Conservation (phyloP, 2,888 invertebrate genomes). For the Agonopterix arenella region DNA sequence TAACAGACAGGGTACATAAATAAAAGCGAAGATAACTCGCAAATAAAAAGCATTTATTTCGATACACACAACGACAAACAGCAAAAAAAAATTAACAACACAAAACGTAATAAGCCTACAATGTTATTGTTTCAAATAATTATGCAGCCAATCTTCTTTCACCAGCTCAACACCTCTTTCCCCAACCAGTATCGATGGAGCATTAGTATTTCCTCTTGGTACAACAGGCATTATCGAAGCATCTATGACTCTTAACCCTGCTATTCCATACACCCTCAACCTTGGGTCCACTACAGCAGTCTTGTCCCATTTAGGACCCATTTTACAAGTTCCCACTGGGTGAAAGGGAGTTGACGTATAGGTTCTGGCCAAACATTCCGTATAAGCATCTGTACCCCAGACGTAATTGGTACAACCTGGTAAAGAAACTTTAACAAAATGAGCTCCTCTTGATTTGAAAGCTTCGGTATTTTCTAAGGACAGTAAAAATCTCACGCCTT, state of each 20-base stretch:
- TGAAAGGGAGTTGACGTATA: constrained; percentile 74
- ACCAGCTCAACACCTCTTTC: constrained; percentile 62
- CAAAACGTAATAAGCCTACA: too few relatives aligned
- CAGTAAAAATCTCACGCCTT: constrained; percentile 76
- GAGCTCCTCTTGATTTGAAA: constrained; percentile 72
- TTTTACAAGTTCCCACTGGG: constrained; percentile 54
- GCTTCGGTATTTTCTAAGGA: constrained; percentile 74
- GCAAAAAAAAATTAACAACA: too few relatives aligned
- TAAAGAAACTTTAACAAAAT: constrained; percentile 68
- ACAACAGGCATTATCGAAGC: constrained; percentile 89
- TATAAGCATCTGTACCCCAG: constrained; percentile 80
- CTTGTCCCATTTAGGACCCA: constrained; percentile 74
- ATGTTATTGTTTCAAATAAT: constrained; percentile 1
- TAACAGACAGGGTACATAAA: too few relatives aligned
- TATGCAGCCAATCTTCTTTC: constrained; percentile 35
- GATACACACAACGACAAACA: too few relatives aligned
- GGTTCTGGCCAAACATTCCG: constrained; percentile 76
- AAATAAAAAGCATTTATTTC: too few relatives aligned
- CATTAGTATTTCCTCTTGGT: constrained; percentile 88
- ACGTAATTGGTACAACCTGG: constrained; percentile 71
- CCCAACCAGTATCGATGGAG: constrained; percentile 87
- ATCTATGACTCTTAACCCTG: constrained; percentile 81
- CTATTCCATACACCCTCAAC: constrained; percentile 79
- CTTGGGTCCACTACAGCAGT: constrained; percentile 82
- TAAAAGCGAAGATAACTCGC: too few relatives aligned